Base-by-base conservation (phyloP, 1,140 invertebrate species). In the Bombus balteatus region DNA sequence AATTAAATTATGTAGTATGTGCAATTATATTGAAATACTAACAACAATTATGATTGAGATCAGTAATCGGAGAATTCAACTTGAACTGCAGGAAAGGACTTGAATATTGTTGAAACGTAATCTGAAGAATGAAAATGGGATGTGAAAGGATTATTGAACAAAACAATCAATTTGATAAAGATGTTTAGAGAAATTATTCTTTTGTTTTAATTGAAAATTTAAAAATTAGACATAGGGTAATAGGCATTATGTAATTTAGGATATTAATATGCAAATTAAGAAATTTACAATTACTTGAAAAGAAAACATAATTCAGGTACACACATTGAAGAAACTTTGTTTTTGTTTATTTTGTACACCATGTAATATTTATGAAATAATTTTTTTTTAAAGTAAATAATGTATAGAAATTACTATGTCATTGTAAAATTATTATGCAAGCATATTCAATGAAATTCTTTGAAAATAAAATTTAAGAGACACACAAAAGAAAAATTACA, bases 1-100 rank as follows among this genome's bases (percentile, higher is more conserved):
- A 80, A 80, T 71, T n/a, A 74, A 87, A 70, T 74, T 73, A 68
- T 83, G 10, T 34, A 73, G 2, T 66, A 87, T 41, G 22, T 53
- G 43, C 72, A 76, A 77, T 66, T 74, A 28, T 78, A 78, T 65
- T 22, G 41, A 71, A 66, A 88, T 72, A 82, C 73, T 87, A 86
- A 83, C 53, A 86, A 83, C 53, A 83, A 66, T 57, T 83, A 82
- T 89, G 83, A 81, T 75, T 70, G 59, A 88, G 75, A 78, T 89
- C 85, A 57, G 76, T 72, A 43, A 82, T 68, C 57, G 79, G 28
- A 86, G 41, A 82, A 39, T 81, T 86, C 62, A 81, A 57, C 83
- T 83, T 83, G 62, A 70, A 85, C 34, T 77, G 71, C 70, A 89
- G 85, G 82, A 88, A 81, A 75, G 81, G 85, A 85, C 72, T 87